These are phyloP conservation scores for Steinernema scapterisci DNA, from an alignment of 2,888 invertebrate genomes.

Conservation along the genomic window DNA sequence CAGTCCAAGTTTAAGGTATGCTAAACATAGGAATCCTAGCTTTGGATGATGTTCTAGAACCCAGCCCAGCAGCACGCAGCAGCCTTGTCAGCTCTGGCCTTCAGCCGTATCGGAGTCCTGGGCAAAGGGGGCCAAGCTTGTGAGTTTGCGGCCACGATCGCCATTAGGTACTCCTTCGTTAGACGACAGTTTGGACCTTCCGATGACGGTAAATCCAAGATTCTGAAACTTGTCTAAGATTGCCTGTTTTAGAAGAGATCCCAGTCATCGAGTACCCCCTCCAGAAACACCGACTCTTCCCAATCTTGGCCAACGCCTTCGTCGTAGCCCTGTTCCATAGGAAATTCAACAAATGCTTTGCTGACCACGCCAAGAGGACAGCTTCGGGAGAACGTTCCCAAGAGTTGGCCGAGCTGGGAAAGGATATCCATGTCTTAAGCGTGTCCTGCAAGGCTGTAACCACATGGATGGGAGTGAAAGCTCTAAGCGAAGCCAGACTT, in stretches of 20 bases:
- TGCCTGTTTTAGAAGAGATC: constrained; percentile 73
- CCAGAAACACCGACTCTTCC: constrained; percentile 82
- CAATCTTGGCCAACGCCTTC: constrained; percentile 76
- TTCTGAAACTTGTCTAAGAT: neutral
- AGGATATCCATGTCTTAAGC: constrained; percentile 73
- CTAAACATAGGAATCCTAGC: neutral
- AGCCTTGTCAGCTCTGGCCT: constrained; percentile 74
- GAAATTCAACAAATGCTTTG: constrained; percentile 40
- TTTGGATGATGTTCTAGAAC: constrained; percentile 68
- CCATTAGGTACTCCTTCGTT: constrained; percentile 83
- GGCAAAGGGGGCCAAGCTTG: constrained; percentile 72
- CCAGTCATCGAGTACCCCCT: constrained; percentile 89
- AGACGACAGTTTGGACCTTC: constrained; percentile 86
- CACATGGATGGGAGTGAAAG: constrained; percentile 84
- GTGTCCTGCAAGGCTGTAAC: constrained; percentile 74
- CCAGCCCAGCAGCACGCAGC: constrained; percentile 83
- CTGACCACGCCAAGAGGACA: constrained; percentile 55
- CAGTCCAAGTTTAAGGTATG: neutral
- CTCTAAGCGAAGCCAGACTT: constrained; percentile 88
- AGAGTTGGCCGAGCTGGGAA: constrained; percentile 69
- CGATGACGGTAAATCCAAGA: constrained; percentile 65
- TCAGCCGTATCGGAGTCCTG: neutral
- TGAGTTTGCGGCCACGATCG: constrained; percentile 80
- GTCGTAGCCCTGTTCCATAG: constrained; percentile 34
- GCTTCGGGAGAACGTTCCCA: constrained; percentile 68